Percentiles rank a stretch among this genome's conserved stretches.
phyloP scores from a whole-genome alignment of 2,888 invertebrate species.

The Acronicta aceris region DNA sequence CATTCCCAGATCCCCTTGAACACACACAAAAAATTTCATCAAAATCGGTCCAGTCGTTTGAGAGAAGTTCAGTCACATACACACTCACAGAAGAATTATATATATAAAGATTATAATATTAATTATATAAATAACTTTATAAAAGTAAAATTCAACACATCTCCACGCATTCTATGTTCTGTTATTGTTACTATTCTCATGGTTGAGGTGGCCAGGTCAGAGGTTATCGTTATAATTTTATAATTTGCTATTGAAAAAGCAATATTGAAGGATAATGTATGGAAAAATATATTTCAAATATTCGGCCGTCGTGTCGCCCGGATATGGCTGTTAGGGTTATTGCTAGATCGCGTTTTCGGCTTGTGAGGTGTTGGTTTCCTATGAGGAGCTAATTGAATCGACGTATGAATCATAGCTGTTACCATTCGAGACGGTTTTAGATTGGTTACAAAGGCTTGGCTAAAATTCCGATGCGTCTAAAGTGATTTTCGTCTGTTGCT shows the following conservation, averaged over 20 bases:
- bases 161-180: conserved; percentile 43
- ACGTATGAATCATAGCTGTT: conserved; percentile 39
- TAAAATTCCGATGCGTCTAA: neutral
- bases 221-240: conserved; percentile 50
- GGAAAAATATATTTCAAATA: conserved; percentile 6
- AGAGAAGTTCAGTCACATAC: no score
- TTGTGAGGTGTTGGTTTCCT: conserved; percentile 12
- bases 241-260: conserved; percentile 27
- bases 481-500: neutral
- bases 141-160: neutral
- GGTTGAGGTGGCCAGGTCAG: conserved; percentile 40
- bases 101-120: no score
- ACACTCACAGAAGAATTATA: no score
- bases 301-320: conserved; percentile 20
- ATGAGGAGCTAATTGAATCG: conserved; percentile 27
- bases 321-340: conserved; percentile 25
- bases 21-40: no score
- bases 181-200: conserved; percentile 36
- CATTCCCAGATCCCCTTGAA: no score
- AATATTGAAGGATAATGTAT: conserved; percentile 14
- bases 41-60: no score
- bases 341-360: conserved; percentile 15
- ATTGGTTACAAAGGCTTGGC: neutral
- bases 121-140: no score
- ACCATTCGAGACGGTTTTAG: conserved; percentile 20